phyloP scores from a whole-genome alignment of 2,113 vertebrate species.

The Addax nasomaculatus region DNA sequence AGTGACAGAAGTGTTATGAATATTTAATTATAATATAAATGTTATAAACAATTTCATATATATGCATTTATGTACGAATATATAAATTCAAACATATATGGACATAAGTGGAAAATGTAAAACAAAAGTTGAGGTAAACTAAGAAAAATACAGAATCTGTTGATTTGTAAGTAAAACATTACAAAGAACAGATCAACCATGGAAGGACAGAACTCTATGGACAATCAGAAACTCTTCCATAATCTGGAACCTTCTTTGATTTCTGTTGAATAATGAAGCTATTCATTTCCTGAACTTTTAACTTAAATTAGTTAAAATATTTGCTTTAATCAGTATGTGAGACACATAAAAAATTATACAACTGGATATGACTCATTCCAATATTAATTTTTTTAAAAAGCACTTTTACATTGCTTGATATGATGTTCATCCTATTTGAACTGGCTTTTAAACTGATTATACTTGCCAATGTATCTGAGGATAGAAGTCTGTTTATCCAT shows the following conservation, averaged over 20 bases:
- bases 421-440: background rate
- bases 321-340: slow-evolving; percentile 6
- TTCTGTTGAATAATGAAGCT: background rate
- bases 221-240: background rate
- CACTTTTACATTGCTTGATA: background rate
- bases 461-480: slow-evolving; percentile 89
- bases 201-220: background rate
- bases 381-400: background rate
- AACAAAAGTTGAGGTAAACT: background rate
- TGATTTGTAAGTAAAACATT: background rate
- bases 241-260: background rate
- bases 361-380: background rate
- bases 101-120: background rate
- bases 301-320: background rate
- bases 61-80: background rate
- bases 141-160: background rate
- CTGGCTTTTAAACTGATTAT: background rate
- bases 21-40: background rate
- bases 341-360: background rate
- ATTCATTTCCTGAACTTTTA: background rate
- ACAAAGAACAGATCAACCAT: background rate
- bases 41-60: background rate
- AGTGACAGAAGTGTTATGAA: background rate
- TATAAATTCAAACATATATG: background rate
- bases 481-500: slow-evolving; percentile 85